These are phyloP conservation scores for Euschistus heros DNA, from an alignment of 1,140 invertebrate species.

Conservation along the genomic window DNA sequence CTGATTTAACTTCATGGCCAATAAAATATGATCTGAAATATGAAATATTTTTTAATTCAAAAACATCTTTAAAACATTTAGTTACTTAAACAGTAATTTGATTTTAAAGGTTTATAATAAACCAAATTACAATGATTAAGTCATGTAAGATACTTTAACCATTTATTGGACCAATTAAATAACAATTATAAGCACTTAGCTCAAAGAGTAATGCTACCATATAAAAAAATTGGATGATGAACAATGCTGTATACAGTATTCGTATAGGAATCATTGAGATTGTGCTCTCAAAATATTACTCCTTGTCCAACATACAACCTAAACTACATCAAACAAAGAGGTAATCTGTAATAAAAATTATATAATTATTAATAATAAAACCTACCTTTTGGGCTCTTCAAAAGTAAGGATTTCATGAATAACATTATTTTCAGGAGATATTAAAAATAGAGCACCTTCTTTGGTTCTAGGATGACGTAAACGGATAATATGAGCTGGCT, in stretches of 20 bases:
- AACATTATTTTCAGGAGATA: slow-evolving; percentile 43
- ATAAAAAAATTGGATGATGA: no score
- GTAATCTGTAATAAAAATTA: not conserved
- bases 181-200: no score
- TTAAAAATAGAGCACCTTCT: slow-evolving; percentile 48
- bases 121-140: not conserved
- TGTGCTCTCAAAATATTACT: no score
- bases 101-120: not conserved
- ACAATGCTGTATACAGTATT: no score
- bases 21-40: slow-evolving; percentile 53
- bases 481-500: slow-evolving; percentile 44
- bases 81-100: no score
- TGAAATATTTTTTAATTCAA: not conserved
- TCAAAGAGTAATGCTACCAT: no score
- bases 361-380: not conserved
- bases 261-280: no score
- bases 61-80: no score
- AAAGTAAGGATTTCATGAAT: slow-evolving; percentile 43
- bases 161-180: no score
- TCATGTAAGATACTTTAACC: no score
- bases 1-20: slow-evolving; percentile 56
- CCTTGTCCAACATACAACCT: no score
- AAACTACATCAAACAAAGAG: no score
- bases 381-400: slow-evolving; percentile 1
- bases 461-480: slow-evolving; percentile 54